Evolutionary conservation across 1,140 invertebrate genomes (phyloP).

Genomic region (Aradophagus sp.): DNA sequence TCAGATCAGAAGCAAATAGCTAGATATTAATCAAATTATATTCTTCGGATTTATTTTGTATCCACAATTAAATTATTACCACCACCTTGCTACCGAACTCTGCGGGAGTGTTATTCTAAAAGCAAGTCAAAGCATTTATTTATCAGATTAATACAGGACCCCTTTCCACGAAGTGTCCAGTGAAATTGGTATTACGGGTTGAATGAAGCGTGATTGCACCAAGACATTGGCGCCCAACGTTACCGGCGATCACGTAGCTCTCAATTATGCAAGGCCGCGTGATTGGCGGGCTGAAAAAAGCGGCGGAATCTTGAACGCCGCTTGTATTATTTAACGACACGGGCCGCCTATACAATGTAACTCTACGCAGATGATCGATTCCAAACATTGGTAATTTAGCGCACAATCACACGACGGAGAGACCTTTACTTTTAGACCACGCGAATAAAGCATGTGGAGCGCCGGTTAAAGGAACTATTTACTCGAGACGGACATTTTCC

Average conservation of each 20-base stretch:
- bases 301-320: conserved; percentile 6
- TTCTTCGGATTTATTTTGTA: no score
- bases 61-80: no score
- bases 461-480: conserved; percentile 24
- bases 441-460: conserved; percentile 31
- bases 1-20: no score
- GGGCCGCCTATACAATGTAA: conserved; percentile 14
- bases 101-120: no score
- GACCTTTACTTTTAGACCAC: conserved; percentile 25
- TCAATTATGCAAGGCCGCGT: conserved; percentile 17
- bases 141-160: no score
- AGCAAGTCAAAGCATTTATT: no score
- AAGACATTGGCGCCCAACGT: conserved; percentile 10
- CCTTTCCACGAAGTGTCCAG: no score
- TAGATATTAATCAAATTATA: no score
- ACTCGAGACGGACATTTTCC: conserved; percentile 15
- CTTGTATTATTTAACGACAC: conserved; percentile 19
- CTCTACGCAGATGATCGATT: conserved; percentile 27
- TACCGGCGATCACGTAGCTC: neutral
- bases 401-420: conserved; percentile 23
- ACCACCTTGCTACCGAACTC: no score
- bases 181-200: neutral
- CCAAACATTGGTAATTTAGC: conserved; percentile 28
- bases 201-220: conserved; percentile 5
- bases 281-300: conserved; percentile 3